These are phyloP conservation scores for Drosophila kohkoa DNA, from an alignment of 1,140 invertebrate genomes.

Conservation along the genomic window DNA sequence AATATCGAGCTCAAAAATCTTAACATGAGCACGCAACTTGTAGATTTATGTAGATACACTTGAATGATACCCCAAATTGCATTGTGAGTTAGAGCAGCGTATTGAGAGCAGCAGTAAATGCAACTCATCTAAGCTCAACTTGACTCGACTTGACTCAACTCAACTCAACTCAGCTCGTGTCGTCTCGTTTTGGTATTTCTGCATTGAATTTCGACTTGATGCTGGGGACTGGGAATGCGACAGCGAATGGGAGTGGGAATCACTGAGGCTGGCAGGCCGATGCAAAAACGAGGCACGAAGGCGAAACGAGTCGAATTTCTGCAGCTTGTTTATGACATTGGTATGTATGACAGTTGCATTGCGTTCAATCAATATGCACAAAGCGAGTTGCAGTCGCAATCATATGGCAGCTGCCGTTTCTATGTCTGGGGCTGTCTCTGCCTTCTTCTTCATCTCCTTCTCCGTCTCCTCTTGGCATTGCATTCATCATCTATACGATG, in stretches of 20 bases:
- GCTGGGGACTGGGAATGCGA: background rate
- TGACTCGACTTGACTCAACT: constrained; percentile 6
- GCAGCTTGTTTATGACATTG: constrained; percentile 71
- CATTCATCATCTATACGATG: constrained; percentile 12
- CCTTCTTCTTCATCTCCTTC: background rate
- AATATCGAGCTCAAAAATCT: no score
- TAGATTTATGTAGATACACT: no score
- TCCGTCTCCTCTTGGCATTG: background rate
- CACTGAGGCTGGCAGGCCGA: background rate
- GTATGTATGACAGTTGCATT: constrained; percentile 74
- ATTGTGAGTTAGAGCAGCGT: background rate
- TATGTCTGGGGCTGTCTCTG: constrained; percentile 4
- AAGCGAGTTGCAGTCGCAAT: constrained; percentile 18
- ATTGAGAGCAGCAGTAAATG: background rate
- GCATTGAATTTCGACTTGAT: constrained; percentile 48
- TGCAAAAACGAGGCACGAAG: constrained; percentile 21
- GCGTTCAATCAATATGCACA: constrained; percentile 74
- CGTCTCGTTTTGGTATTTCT: constrained; percentile 49
- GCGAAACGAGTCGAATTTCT: constrained; percentile 19
- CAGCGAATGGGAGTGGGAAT: background rate
- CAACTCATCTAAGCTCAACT: constrained; percentile 2
- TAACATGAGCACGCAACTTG: no score
- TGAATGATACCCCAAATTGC: background rate
- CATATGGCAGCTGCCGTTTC: constrained; percentile 24
- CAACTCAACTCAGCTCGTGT: constrained; percentile 1